Conservation (phyloP, 2,113 vertebrate species). For the Cairina moschata region DNA sequence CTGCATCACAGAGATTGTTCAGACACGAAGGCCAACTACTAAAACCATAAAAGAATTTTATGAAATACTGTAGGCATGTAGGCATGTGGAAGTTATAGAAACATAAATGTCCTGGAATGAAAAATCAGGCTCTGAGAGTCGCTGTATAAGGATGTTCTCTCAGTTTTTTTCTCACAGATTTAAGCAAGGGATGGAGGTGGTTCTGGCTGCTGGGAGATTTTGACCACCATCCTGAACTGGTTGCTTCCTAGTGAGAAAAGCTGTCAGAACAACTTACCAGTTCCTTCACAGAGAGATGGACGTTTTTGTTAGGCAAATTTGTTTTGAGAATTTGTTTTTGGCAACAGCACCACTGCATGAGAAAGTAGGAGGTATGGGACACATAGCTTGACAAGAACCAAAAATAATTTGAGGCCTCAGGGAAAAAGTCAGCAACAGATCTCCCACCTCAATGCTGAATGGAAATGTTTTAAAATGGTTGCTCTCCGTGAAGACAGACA, state of each 20-base stretch:
- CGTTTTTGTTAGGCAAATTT: background rate
- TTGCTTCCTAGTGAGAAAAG: background rate
- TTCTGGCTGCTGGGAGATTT: background rate
- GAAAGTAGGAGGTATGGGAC: background rate
- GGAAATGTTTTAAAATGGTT: background rate
- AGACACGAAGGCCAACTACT: background rate
- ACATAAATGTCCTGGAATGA: background rate
- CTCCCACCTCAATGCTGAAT: background rate
- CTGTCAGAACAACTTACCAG: background rate
- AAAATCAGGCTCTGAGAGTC: background rate
- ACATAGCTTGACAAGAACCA: background rate
- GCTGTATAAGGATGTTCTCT: background rate
- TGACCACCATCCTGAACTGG: background rate
- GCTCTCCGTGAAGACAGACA: background rate
- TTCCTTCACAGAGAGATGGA: background rate
- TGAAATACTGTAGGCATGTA: background rate
- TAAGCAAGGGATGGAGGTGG: background rate
- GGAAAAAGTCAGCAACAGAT: background rate
- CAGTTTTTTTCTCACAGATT: background rate
- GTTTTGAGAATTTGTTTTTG: background rate
- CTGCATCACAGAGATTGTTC: background rate
- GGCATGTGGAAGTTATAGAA: background rate
- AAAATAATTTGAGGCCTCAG: background rate
- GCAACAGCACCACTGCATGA: background rate
- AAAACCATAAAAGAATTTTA: background rate